phyloP scores from a whole-genome alignment of 2,888 invertebrate genomes.

The Boloria selene region DNA sequence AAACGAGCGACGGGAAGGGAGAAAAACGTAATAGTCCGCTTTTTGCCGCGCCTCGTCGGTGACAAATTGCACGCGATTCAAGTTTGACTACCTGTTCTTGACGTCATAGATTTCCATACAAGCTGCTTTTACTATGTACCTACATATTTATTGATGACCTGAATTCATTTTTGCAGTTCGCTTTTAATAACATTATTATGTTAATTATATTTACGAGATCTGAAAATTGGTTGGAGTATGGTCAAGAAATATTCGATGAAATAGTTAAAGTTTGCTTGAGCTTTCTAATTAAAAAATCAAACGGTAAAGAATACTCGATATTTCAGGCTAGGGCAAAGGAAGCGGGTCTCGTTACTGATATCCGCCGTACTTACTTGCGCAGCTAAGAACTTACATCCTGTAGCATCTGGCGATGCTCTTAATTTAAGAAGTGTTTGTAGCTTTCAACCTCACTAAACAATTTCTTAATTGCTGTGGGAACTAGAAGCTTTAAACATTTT shows the following conservation, averaged over 20 bases:
- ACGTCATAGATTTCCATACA: conserved; percentile 17
- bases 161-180: neutral
- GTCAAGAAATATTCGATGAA: neutral
- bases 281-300: conserved; percentile 18
- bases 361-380: conserved; percentile 32
- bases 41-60: conserved; percentile 38
- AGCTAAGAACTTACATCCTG: conserved; percentile 40
- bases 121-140: conserved; percentile 18
- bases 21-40: conserved; percentile 42
- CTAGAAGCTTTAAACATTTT: neutral
- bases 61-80: conserved; percentile 40
- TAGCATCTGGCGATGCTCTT: conserved; percentile 31
- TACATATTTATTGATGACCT: conserved; percentile 14
- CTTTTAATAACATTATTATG: neutral
- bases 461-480: conserved; percentile 16
- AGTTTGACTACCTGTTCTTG: conserved; percentile 32
- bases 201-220: no score
- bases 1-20: conserved; percentile 43
- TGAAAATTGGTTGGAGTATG: neutral
- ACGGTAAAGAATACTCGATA: conserved; percentile 25
- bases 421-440: conserved; percentile 26
- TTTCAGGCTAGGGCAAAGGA: conserved; percentile 28
- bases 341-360: conserved; percentile 30
- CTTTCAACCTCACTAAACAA: conserved; percentile 6
- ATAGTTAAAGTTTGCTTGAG: neutral